phyloP scores from a whole-genome alignment of 2,888 invertebrate genomes.

The Drosophila putrida region DNA sequence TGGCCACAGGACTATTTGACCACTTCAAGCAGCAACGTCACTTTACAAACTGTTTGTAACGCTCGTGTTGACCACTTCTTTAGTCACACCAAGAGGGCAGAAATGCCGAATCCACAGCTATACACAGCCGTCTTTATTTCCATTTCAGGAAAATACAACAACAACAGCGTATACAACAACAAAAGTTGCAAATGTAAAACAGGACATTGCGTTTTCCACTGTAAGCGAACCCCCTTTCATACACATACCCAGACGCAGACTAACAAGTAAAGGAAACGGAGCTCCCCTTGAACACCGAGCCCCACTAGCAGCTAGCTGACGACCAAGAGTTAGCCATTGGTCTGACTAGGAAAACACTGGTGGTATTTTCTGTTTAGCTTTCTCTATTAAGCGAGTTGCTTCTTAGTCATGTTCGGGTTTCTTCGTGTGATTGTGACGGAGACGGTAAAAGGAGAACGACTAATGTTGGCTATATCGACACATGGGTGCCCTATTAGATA shows the following conservation, averaged over 20 bases:
- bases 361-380: conserved; percentile 39
- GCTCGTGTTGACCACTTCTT: conserved; percentile 47
- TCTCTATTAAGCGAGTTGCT: conserved; percentile 26
- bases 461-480: conserved; percentile 9
- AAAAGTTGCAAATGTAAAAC: conserved; percentile 74
- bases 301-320: conserved; percentile 12
- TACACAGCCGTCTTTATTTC: conserved; percentile 44
- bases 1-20: conserved; percentile 14
- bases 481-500: conserved; percentile 29
- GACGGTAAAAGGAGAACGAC: conserved; percentile 2
- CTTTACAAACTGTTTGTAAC: conserved; percentile 59
- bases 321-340: conserved; percentile 52
- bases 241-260: not conserved
- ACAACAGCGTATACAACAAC: conserved; percentile 39
- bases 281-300: conserved; percentile 9
- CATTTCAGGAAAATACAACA: conserved; percentile 55
- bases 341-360: conserved; percentile 20
- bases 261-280: conserved; percentile 2
- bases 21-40: conserved; percentile 50
- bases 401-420: conserved; percentile 52
- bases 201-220: conserved; percentile 74
- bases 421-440: conserved; percentile 46
- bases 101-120: conserved; percentile 37
- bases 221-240: conserved; percentile 12
- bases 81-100: conserved; percentile 16